A percentile compares a stretch with the other conserved stretches of the same genome.
These are phyloP conservation scores for Lindbergichthys nudifrons DNA, from an alignment of 2,797 vertebrate species.

Conservation along the genomic window DNA sequence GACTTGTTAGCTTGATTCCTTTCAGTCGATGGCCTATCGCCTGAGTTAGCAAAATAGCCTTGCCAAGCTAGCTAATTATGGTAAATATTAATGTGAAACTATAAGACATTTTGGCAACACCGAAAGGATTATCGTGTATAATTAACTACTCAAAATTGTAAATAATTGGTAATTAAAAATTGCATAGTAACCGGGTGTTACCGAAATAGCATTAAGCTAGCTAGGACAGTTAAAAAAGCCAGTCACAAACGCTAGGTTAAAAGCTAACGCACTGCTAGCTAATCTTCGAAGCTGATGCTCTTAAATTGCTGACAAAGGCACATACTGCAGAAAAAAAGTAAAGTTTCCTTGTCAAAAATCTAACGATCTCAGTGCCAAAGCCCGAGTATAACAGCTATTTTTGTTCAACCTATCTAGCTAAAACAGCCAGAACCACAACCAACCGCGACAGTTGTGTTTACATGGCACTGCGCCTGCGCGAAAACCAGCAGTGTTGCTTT, in stretches of 20 bases:
- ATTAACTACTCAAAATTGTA: neutral
- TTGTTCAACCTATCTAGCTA: conserved; percentile 10
- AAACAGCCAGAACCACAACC: conserved; percentile 24
- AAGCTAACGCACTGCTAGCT: conserved; percentile 43
- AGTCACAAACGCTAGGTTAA: conserved; percentile 27
- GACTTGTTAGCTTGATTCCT: conserved; percentile 33
- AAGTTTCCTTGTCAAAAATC: neutral
- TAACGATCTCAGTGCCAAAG: neutral
- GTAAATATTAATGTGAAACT: neutral
- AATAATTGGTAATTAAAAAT: neutral
- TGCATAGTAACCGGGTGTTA: conserved; percentile 1
- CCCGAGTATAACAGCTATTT: neutral
- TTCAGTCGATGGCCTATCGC: conserved; percentile 49
- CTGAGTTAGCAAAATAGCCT: conserved; percentile 40
- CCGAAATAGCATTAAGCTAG: conserved; percentile 19
- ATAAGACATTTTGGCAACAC: conserved; percentile 28
- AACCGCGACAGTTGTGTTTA: conserved; percentile 77
- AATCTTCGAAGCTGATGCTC: neutral
- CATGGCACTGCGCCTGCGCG: conserved; percentile 80
- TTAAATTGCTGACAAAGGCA: neutral
- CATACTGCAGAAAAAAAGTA: neutral
- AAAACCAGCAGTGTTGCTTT: conserved; percentile 24
- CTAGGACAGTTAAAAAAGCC: conserved; percentile 26
- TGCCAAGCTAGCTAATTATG: conserved; percentile 31
- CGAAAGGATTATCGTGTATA: neutral